phyloP scores from a whole-genome alignment of 2,797 vertebrate genomes.

The Onychomys arenicola region DNA sequence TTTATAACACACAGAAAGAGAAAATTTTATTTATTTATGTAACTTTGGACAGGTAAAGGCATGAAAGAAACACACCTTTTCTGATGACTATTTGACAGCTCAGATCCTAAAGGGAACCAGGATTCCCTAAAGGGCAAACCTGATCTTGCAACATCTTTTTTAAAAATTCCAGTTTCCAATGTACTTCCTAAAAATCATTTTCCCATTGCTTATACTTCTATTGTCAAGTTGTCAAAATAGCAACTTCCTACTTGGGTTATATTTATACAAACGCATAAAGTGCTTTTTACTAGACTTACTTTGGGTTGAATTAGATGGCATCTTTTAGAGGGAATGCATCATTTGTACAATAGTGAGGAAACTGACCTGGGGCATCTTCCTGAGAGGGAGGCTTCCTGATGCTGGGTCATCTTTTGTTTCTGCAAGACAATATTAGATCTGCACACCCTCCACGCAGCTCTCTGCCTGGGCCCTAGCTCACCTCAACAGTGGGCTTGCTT shows the following conservation, averaged over 20 bases:
- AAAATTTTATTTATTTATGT: constrained; percentile 64
- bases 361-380: constrained; percentile 55
- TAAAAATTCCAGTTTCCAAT: constrained; percentile 13
- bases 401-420: constrained; percentile 9
- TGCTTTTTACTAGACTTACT: constrained; percentile 68
- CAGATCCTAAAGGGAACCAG: constrained; percentile 31
- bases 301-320: constrained; percentile 68
- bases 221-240: constrained; percentile 67
- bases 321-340: constrained; percentile 69
- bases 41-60: constrained; percentile 54
- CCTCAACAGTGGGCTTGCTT: background rate
- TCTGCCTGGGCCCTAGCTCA: background rate
- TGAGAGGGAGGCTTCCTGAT: constrained; percentile 33
- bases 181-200: constrained; percentile 37
- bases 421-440: background rate
- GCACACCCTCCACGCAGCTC: background rate
- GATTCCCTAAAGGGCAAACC: constrained; percentile 56
- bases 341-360: constrained; percentile 29
- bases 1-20: constrained; percentile 64
- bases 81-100: constrained; percentile 1
- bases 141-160: constrained; percentile 37
- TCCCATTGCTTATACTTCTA: constrained; percentile 41
- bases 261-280: constrained; percentile 65
- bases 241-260: constrained; percentile 65
- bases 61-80: constrained; percentile 53